Conservation (phyloP, 2,113 vertebrate species). For the Pithys albifrons region DNA sequence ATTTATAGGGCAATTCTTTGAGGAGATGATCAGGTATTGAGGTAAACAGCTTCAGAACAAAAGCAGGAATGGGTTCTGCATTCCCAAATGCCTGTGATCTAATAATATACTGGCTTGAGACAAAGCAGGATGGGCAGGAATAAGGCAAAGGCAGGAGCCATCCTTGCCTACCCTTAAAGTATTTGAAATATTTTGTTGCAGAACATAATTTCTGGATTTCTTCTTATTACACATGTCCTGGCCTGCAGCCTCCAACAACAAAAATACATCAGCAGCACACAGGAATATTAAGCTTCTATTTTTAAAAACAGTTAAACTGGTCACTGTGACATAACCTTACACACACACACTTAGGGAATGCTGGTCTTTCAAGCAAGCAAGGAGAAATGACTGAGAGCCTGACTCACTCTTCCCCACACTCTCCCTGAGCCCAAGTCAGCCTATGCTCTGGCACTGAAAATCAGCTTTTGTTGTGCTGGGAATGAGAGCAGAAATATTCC, state of each 20-base stretch:
- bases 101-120: background rate
- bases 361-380: background rate
- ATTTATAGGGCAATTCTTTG: background rate
- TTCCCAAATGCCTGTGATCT: background rate
- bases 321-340: constrained; percentile 1
- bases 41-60: background rate
- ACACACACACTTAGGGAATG: background rate
- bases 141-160: background rate
- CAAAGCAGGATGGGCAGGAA: background rate
- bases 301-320: background rate
- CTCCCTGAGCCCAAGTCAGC: background rate
- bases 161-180: background rate
- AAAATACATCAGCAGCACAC: background rate
- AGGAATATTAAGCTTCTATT: background rate
- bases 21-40: background rate
- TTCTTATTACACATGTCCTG: background rate
- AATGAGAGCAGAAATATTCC: background rate
- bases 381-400: background rate
- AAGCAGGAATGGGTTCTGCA: background rate
- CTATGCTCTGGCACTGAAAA: background rate
- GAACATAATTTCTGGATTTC: background rate
- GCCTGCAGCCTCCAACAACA: background rate
- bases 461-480: background rate
- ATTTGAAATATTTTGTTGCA: background rate
- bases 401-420: background rate